Base-by-base conservation (phyloP, 2,797 vertebrate genomes). In the Pseudotriccus pelzelni region DNA sequence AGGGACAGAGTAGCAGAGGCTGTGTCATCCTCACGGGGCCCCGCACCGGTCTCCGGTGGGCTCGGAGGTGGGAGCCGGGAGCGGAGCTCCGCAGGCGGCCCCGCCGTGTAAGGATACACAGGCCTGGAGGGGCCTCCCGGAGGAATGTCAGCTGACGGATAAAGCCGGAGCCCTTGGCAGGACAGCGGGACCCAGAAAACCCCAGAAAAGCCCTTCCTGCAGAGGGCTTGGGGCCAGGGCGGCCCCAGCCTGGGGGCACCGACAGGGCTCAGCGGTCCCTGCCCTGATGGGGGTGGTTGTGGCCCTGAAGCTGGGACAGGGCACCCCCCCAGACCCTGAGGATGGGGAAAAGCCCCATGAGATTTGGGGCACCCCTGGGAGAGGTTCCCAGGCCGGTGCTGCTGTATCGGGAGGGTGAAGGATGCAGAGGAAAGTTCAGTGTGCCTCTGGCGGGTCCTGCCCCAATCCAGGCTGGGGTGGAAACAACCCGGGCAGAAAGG, bases 91-190 rank as follows among this genome's bases (percentile, higher is more conserved):
- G 0, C 12, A 3, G 87, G 76, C 7, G 0, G 69, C 72, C 47
- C 39, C 3, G 2, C 20, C 1, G 47, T 5, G 59, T 14, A 4
- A 56, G 82, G 68, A 55, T 9, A 39, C 36, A 20, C 21, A 4
- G n/a, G 82, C 46, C 94, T 7, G 46, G 72, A 90, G 90, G 80
- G 94, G 95, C 93, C 95, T 94, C 94, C 70, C 46, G 41, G 10
- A 94, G 94, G 95, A 95, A 95, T 93, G 95, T 94, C 95, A 96
- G 94, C 94, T 93, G 94, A 92, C 19, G 70, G 87, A 67, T 92
- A 72, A 92, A 96, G 70, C 95, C 7, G 1, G 64, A 96, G 81
- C 87, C 90, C 84, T 92, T 93, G 89, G 93, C 93, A 90, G 46
- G 67, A 68, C 23, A 9, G 78, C 41, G 7, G 84, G 27, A 67